phyloP scores from a whole-genome alignment of 2,797 vertebrate species.

The Gymnoscopelus braueri region DNA sequence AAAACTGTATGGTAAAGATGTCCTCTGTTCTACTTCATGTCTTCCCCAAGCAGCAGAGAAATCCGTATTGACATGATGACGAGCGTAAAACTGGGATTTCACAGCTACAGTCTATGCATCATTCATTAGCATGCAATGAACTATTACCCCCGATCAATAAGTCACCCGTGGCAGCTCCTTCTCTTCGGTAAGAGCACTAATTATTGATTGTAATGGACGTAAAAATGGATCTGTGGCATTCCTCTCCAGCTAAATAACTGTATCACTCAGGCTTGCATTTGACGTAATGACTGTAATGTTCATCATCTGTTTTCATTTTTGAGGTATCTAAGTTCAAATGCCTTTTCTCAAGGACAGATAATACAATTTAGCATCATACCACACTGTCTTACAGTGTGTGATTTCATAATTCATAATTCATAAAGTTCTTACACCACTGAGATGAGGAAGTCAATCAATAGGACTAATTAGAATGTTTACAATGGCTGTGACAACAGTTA shows the following conservation, averaged over 20 bases:
- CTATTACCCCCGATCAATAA: conserved; percentile 73
- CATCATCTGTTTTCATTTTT: conserved; percentile 14
- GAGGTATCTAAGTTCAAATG: conserved; percentile 25
- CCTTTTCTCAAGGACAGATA: conserved; percentile 24
- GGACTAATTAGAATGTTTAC: too few species aligned
- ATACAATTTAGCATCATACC: background rate
- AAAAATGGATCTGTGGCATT: conserved; percentile 64
- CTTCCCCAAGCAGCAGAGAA: conserved; percentile 42
- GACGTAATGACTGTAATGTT: conserved; percentile 35
- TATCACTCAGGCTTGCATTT: conserved; percentile 35
- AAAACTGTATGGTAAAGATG: background rate
- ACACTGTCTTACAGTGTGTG: background rate
- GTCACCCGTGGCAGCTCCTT: conserved; percentile 68
- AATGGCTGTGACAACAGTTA: too few species aligned
- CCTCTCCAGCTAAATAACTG: conserved; percentile 33
- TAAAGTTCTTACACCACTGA: conserved; percentile 17
- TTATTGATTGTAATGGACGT: conserved; percentile 75
- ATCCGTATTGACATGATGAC: conserved; percentile 55
- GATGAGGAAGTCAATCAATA: conserved; percentile 26
- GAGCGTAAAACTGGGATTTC: conserved; percentile 63
- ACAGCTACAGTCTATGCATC: conserved; percentile 57
- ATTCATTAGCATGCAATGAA: conserved; percentile 77
- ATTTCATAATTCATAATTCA: conserved; percentile 23
- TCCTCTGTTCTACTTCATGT: conserved; percentile 11
- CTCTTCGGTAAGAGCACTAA: conserved; percentile 64